Evolutionary conservation across 2,113 vertebrate genomes (phyloP).

Genomic region (Pyxicephalus adspersus): DNA sequence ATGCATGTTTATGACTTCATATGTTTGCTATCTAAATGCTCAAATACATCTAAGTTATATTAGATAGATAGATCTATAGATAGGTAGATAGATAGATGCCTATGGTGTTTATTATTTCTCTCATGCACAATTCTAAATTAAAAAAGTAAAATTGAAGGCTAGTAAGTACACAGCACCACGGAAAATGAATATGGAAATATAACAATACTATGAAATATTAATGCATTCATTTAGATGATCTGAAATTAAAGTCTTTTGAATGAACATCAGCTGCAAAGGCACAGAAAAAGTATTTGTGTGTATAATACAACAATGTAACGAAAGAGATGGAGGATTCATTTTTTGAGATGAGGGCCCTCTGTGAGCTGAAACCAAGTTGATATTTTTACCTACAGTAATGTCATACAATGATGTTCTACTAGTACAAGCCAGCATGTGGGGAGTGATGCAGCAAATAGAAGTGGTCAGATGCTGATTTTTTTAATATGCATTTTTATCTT

Average conservation of each 20-base stretch:
- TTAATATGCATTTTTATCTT: too few species aligned
- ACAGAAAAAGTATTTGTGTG: background rate
- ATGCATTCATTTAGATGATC: background rate
- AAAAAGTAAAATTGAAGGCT: background rate
- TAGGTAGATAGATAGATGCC: too few species aligned
- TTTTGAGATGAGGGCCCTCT: background rate
- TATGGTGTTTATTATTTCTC: background rate
- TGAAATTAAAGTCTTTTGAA: background rate
- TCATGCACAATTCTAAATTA: background rate
- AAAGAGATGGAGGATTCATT: background rate
- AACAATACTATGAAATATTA: constrained; percentile 2
- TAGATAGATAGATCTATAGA: too few species aligned
- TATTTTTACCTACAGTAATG: background rate
- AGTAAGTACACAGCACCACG: background rate
- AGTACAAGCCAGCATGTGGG: background rate
- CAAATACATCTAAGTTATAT: too few species aligned
- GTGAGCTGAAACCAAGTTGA: background rate
- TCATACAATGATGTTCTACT: constrained; percentile 15
- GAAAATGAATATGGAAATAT: constrained; percentile 13
- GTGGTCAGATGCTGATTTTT: too few species aligned
- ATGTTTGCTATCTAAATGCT: too few species aligned
- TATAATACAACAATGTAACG: background rate
- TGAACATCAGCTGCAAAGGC: background rate
- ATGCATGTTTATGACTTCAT: too few species aligned
- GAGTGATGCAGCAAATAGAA: background rate